Percentiles rank a stretch among this genome's conserved stretches.
Evolutionary conservation across 2,888 invertebrate species (phyloP).

Genomic region (Cantharis nigra): DNA sequence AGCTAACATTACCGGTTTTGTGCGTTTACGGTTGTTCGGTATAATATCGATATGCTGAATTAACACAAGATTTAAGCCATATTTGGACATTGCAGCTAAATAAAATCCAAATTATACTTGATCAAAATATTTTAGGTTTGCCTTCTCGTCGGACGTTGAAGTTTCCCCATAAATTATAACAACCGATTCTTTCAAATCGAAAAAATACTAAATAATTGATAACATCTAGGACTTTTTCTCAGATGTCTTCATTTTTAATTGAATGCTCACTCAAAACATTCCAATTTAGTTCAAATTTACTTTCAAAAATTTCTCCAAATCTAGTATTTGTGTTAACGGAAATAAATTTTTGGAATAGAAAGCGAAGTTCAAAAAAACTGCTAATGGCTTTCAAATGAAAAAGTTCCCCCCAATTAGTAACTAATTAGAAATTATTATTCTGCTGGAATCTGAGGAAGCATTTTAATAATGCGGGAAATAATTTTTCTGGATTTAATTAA

Average conservation of each 20-base stretch:
- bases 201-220: background rate
- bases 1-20: constrained; percentile 24
- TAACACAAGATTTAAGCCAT: constrained; percentile 1
- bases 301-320: background rate
- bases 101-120: background rate
- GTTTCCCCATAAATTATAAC: constrained; percentile 2
- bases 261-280: background rate
- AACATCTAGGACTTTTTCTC: background rate
- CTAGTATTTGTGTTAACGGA: background rate
- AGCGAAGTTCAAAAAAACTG: too few relatives aligned
- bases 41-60: constrained; percentile 21
- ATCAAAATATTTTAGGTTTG: constrained; percentile 1
- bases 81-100: background rate
- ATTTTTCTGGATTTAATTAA: too few relatives aligned
- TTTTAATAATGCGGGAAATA: too few relatives aligned
- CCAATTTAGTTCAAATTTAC: background rate
- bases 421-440: too few relatives aligned
- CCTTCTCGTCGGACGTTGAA: constrained; percentile 9
- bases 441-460: too few relatives aligned
- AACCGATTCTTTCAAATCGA: background rate
- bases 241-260: background rate
- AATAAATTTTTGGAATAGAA: too few relatives aligned
- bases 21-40: constrained; percentile 18
- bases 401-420: too few relatives aligned
- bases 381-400: too few relatives aligned